These are phyloP conservation scores for Enteromius fasciolatus DNA, from an alignment of 2,797 vertebrate species.

Conservation along the genomic window DNA sequence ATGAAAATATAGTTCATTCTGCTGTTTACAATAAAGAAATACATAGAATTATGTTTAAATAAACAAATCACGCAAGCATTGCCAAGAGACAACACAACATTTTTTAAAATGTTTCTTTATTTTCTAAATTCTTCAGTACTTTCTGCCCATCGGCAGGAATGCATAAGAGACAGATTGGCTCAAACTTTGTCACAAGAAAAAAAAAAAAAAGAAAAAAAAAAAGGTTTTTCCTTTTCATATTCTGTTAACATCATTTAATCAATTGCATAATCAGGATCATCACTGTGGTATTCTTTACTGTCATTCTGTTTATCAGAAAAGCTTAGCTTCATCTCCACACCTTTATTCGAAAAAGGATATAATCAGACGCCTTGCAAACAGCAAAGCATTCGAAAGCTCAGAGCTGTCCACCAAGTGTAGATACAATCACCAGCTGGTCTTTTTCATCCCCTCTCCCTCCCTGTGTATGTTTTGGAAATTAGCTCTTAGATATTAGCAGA, in stretches of 20 bases:
- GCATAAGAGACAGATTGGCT: constrained; percentile 96
- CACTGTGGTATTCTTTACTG: constrained; percentile 56
- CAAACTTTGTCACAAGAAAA: constrained; percentile 94
- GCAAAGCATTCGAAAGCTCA: constrained; percentile 34
- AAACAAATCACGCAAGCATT: background rate
- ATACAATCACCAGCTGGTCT: constrained; percentile 46
- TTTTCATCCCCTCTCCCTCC: constrained; percentile 18
- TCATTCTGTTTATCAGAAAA: constrained; percentile 54
- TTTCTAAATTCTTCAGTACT: constrained; percentile 88
- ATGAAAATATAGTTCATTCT: background rate
- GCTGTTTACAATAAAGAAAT: background rate
- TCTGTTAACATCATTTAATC: constrained; percentile 57
- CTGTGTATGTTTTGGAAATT: constrained; percentile 48
- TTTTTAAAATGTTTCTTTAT: constrained; percentile 70
- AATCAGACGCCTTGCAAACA: constrained; percentile 4
- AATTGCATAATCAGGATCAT: constrained; percentile 81
- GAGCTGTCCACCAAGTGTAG: constrained; percentile 45
- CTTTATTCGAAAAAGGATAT: constrained; percentile 8
- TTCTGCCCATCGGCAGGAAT: constrained; percentile 96
- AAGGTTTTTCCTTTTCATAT: constrained; percentile 67
- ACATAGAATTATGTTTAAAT: background rate
- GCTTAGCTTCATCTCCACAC: constrained; percentile 15
- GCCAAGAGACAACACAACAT: background rate
- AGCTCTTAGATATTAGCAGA: constrained; percentile 37
- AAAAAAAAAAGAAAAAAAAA: constrained; percentile 75